Evolutionary conservation across 2,888 invertebrate species (phyloP).

Genomic region (Acleris emargana): DNA sequence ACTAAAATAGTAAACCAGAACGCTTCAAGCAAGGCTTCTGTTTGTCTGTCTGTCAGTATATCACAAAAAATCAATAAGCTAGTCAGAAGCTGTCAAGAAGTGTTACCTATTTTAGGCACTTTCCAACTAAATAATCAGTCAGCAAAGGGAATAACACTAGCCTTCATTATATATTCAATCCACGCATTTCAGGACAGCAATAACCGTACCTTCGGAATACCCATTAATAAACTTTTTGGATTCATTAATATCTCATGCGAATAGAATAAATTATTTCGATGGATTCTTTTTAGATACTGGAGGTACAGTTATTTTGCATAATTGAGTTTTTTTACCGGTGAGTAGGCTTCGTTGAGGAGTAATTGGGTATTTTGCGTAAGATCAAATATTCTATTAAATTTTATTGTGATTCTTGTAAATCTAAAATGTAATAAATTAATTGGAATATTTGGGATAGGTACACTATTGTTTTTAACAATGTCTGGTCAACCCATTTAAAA

Average conservation of each 20-base stretch:
- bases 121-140: conserved; percentile 7
- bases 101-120: background rate
- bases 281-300: conserved; percentile 15
- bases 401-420: no score
- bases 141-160: conserved; percentile 13
- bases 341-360: conserved; percentile 4
- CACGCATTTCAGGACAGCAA: conserved; percentile 58
- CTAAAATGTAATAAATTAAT: no score
- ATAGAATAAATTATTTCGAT: conserved; percentile 31
- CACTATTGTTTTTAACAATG: no score
- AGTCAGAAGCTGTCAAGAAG: no score
- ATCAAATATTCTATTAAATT: no score
- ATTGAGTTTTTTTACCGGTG: conserved; percentile 23
- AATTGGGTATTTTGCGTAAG: background rate
- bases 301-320: conserved; percentile 16
- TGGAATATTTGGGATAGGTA: no score
- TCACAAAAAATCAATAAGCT: no score
- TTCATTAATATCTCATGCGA: conserved; percentile 64
- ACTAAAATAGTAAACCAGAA: no score
- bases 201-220: conserved; percentile 61
- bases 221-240: conserved; percentile 67
- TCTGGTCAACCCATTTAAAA: no score
- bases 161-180: conserved; percentile 51
- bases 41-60: no score
- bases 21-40: no score